A percentile compares a stretch with the other conserved stretches of the same genome.
These are phyloP conservation scores for Cheilosia impressa DNA, from an alignment of 2,888 invertebrate species.

Conservation along the genomic window DNA sequence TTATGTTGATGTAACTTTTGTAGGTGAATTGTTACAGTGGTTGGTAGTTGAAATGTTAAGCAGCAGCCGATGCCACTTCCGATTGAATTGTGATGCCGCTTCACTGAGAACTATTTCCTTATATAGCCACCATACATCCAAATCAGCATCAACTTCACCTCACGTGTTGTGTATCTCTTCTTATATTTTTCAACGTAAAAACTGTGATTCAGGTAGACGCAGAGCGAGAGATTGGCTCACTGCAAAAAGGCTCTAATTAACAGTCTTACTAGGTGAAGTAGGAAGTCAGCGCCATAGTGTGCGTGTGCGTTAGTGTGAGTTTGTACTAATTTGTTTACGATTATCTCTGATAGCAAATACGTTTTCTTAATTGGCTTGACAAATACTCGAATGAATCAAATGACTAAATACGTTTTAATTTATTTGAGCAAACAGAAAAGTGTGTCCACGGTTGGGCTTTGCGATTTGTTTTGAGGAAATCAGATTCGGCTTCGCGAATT, in stretches of 20 bases:
- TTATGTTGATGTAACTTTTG: conserved; percentile 1
- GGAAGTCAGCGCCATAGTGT: conserved; percentile 52
- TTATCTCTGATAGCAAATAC: conserved; percentile 19
- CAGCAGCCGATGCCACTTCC: conserved; percentile 4
- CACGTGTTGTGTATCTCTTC: conserved; percentile 37
- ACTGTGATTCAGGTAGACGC: neutral
- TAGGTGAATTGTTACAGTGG: neutral
- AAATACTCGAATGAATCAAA: conserved; percentile 37
- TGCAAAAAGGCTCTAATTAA: conserved; percentile 64
- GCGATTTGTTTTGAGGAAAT: conserved; percentile 1
- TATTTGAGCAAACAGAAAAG: conserved; percentile 50
- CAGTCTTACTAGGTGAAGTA: conserved; percentile 41
- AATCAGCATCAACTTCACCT: conserved; percentile 36
- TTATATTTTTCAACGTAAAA: conserved; percentile 3
- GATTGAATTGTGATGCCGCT: conserved; percentile 55
- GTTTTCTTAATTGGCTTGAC: conserved; percentile 32
- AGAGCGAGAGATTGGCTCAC: conserved; percentile 47
- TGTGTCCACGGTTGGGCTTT: conserved; percentile 26
- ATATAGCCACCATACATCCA: conserved; percentile 50
- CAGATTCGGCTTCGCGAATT: neutral
- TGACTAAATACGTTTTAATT: conserved; percentile 56
- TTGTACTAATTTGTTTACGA: conserved; percentile 44
- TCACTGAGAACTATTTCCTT: conserved; percentile 62
- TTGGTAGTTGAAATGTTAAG: neutral
- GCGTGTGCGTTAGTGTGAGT: neutral